A percentile compares a stretch with the other conserved stretches of the same genome.
These are phyloP conservation scores for Emys orbicularis DNA, from an alignment of 2,797 vertebrate genomes.

Conservation along the genomic window DNA sequence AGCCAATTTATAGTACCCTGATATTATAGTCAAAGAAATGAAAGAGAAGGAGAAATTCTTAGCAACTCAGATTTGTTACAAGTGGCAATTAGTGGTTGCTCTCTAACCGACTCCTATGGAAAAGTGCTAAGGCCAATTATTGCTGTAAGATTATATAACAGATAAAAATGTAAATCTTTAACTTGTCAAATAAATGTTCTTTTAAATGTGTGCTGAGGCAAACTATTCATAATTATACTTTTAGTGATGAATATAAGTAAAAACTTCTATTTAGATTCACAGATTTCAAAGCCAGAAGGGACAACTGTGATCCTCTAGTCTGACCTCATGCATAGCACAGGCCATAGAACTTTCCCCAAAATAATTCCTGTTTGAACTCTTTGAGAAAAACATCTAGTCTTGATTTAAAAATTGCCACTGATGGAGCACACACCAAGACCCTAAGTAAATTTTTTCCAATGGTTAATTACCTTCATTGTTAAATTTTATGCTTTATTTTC, in stretches of 20 bases:
- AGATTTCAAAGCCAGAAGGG: background rate
- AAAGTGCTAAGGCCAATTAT: background rate
- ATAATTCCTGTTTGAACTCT: too few species aligned
- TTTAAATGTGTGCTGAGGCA: background rate
- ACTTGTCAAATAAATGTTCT: background rate
- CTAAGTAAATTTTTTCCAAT: background rate
- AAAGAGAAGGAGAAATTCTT: background rate
- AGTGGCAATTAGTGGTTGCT: fast-evolving
- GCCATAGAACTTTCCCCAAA: background rate
- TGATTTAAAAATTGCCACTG: background rate
- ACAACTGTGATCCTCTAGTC: background rate
- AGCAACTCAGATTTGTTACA: background rate
- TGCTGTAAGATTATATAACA: background rate
- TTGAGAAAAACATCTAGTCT: background rate
- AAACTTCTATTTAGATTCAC: background rate
- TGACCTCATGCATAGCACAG: background rate
- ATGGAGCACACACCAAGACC: background rate
- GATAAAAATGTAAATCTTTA: background rate
- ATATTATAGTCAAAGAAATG: background rate
- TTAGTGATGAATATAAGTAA: background rate
- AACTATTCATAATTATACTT: background rate
- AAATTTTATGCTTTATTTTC: background rate
- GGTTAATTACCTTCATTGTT: background rate
- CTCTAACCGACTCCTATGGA: background rate
- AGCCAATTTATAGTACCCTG: background rate